Base-by-base conservation (phyloP, 2,113 vertebrate genomes). In the Dinomys branickii region DNA sequence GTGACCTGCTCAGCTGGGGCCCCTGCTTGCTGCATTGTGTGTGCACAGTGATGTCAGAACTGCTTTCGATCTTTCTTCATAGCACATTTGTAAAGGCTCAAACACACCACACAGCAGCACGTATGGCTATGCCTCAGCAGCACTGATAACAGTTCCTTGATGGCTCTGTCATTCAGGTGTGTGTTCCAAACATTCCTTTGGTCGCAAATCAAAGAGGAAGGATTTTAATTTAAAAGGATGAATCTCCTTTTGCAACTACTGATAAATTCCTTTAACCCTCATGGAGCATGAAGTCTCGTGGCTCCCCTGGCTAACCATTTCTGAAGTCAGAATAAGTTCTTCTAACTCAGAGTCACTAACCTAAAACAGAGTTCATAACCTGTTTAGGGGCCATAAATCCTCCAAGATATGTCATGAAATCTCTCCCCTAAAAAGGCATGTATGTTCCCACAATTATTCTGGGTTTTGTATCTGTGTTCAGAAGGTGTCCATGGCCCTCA, bases 111-210 rank as follows among this genome's bases (percentile, higher is more conserved):
- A 7, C 5, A 33, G 22, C 52, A 4, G 33, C 30, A 0, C 6
- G 9, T 33, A 1, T 3, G 4, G 20, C 63, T 56, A 2, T n/a
- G 4, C 13, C 0, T 11, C 52, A 35, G 44, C 30, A 22, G 17
- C 19, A 5, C 0, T 26, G 5, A 2, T 3, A 20, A 13, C n/a
- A 5, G 47, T 7, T 3, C 8, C 0, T 16, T 7, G 0, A 0
- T 24, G 16, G 65, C 26, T 35, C 67, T 63, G 24, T 58, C 22
- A 30, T 7, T 56, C 10, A 38, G 3, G 14, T 65, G 1, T 61
- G n/a, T 82, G 63, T 91, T 93, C 44, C n/a, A 81, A 41, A 14
- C 56, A 20, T 0, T 63, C 24, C 59, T 89, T 90, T 78, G 50
- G 58, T 89, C 44, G 56, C 56, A 93, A 88, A 77, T 93, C 73